Evolutionary conservation across 53 echinoderm and acorn worm genomes (phyloP).

Genomic region (Arbacia lixula): DNA sequence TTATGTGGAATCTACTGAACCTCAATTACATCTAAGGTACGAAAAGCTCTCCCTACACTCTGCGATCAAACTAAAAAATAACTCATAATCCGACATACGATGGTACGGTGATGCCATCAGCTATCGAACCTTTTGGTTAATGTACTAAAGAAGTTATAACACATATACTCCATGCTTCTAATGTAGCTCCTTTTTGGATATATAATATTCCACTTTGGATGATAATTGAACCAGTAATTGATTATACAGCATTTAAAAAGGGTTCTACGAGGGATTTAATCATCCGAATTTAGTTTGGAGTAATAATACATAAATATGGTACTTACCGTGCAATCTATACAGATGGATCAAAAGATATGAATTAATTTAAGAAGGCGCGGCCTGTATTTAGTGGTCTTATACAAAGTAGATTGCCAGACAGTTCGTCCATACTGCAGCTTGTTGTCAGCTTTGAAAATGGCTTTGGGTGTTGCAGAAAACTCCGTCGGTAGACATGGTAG

Average conservation of each 20-base stretch:
- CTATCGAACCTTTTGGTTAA: constrained; percentile 18
- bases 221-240: neutral
- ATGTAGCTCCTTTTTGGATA: constrained; percentile 14
- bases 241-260: constrained; percentile 6
- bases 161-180: neutral
- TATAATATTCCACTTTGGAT: constrained; percentile 2
- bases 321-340: constrained; percentile 26
- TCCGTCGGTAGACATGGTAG: neutral
- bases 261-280: constrained; percentile 14
- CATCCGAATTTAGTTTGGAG: constrained; percentile 7
- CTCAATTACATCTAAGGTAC: constrained; percentile 47
- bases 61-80: constrained; percentile 31
- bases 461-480: neutral
- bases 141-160: neutral
- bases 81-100: constrained; percentile 12
- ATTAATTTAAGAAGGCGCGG: constrained; percentile 11
- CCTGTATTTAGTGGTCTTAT: neutral
- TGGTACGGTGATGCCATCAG: constrained; percentile 8
- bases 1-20: constrained; percentile 63
- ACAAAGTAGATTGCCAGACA: constrained; percentile 12
- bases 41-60: constrained; percentile 47
- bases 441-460: constrained; percentile 11
- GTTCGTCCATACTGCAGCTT: constrained; percentile 12
- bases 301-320: constrained; percentile 10
- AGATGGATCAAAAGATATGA: constrained; percentile 29